Evolutionary conservation across 2,888 invertebrate species (phyloP).

Genomic region (Dicyrtoma fusca): DNA sequence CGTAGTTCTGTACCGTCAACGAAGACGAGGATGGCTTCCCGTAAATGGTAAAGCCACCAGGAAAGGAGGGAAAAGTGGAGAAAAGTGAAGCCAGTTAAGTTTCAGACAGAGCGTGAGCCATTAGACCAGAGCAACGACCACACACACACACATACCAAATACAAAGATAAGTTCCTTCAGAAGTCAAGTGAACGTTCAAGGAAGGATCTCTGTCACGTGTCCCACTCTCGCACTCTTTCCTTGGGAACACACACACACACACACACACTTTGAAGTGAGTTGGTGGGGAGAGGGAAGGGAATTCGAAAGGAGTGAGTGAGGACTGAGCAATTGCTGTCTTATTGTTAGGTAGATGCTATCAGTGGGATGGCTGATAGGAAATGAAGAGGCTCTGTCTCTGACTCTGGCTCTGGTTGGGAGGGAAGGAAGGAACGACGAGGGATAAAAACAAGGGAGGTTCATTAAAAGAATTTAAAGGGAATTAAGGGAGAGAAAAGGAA

Average conservation of each 20-base stretch:
- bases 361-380: neutral
- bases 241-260: no score
- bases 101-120: conserved; percentile 40
- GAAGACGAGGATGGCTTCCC: no score
- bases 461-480: conserved; percentile 57
- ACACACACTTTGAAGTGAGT: neutral
- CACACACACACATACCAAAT: neutral
- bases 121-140: conserved; percentile 24
- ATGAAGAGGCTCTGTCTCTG: neutral
- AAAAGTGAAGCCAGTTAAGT: conserved; percentile 42
- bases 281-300: conserved; percentile 16
- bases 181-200: conserved; percentile 1
- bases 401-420: neutral
- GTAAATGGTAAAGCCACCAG: neutral
- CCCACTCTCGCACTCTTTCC: no score
- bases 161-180: conserved; percentile 13
- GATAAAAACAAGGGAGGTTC: conserved; percentile 54
- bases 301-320: neutral
- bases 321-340: conserved; percentile 10
- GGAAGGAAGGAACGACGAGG: conserved; percentile 11
- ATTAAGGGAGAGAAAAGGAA: conserved; percentile 55
- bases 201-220: no score
- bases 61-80: conserved; percentile 3
- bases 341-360: conserved; percentile 8
- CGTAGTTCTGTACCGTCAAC: no score